Conservation (phyloP, 2,113 vertebrate genomes). For the Sinocyclocheilus anshuiensis region DNA sequence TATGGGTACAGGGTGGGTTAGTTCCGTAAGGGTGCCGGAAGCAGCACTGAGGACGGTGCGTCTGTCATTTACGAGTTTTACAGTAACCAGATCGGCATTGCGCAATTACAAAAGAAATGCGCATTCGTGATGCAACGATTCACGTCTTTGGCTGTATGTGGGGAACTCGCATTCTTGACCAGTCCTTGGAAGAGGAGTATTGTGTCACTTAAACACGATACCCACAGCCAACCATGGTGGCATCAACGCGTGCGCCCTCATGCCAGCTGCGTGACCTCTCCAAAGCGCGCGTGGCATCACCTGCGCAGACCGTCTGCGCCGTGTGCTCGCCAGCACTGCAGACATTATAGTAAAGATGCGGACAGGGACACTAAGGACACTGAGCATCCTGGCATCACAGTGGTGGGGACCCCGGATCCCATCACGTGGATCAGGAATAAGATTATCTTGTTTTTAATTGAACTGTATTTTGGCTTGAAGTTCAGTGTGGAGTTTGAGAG, state of each 20-base stretch:
- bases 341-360: constrained; percentile 44
- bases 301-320: constrained; percentile 26
- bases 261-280: background rate
- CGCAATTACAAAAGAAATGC: background rate
- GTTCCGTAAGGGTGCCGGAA: constrained; percentile 59
- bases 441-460: constrained; percentile 43
- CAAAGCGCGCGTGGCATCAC: constrained; percentile 3
- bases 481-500: constrained; percentile 62
- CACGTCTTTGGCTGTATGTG: constrained; percentile 41
- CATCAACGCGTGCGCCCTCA: background rate
- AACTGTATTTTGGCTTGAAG: constrained; percentile 54
- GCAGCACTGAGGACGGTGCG: background rate
- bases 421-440: constrained; percentile 68
- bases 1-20: constrained; percentile 66
- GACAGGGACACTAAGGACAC: constrained; percentile 36
- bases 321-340: constrained; percentile 26
- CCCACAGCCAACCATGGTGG: background rate
- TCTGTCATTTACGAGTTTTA: background rate
- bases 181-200: constrained; percentile 36
- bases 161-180: constrained; percentile 39
- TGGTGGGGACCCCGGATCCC: constrained; percentile 48
- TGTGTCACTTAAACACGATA: background rate
- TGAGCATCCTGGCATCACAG: background rate
- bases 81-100: background rate
- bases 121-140: no score